Evolutionary conservation across 2,797 vertebrate species (phyloP).

Genomic region (Acanthurus leucopareius): DNA sequence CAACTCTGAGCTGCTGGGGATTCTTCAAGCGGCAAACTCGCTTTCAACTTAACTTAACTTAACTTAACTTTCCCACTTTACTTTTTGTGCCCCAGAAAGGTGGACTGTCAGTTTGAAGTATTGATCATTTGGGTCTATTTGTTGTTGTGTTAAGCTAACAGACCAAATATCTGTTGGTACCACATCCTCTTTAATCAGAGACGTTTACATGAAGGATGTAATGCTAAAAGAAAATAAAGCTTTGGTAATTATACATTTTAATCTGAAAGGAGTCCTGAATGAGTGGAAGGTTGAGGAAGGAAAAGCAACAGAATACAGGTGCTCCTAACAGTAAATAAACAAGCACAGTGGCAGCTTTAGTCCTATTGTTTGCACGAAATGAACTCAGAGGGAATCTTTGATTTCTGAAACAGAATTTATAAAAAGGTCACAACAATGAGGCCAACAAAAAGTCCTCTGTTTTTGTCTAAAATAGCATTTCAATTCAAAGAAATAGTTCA

Average conservation of each 20-base stretch:
- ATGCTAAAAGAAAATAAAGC: not conserved
- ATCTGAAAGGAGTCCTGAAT: not conserved
- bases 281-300: not conserved
- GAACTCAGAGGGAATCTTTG: not conserved
- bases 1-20: conserved; percentile 40
- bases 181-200: not conserved
- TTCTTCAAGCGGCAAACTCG: conserved; percentile 43
- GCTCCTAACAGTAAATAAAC: not conserved
- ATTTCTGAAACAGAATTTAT: not conserved
- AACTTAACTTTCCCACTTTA: conserved; percentile 24
- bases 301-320: not conserved
- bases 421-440: not conserved
- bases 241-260: not conserved
- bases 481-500: not conserved
- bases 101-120: conserved; percentile 28
- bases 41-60: conserved; percentile 58
- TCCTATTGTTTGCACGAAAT: not conserved
- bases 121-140: not conserved
- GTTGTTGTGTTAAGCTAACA: not conserved
- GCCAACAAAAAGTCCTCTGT: not conserved
- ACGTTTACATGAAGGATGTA: not conserved
- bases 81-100: conserved; percentile 37
- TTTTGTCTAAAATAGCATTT: not conserved
- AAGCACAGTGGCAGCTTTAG: not conserved
- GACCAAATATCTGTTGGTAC: not conserved